Conservation (phyloP, 2,888 invertebrate species). For the Cordilura impudica region DNA sequence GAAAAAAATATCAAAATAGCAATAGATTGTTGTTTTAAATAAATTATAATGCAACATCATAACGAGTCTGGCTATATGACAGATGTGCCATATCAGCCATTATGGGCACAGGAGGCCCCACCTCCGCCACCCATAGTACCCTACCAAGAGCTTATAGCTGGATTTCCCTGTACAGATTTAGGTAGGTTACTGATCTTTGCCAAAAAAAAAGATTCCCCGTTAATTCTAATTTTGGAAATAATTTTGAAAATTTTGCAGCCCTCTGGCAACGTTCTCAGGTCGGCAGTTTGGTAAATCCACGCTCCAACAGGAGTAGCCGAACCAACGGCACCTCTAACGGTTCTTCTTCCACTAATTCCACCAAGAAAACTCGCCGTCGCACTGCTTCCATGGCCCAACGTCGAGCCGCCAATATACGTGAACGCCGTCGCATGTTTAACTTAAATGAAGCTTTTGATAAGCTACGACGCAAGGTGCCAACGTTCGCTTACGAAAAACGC, state of each 20-base stretch:
- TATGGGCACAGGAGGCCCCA: constrained; percentile 79
- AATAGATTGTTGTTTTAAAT: not conserved
- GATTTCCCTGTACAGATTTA: constrained; percentile 84
- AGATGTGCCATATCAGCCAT: constrained; percentile 77
- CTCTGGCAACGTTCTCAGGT: constrained; percentile 81
- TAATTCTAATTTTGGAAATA: not conserved
- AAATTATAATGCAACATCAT: constrained; percentile 73
- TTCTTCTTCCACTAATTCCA: constrained; percentile 71
- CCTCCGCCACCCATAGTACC: constrained; percentile 81
- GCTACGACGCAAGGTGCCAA: constrained; percentile 93
- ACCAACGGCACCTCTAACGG: constrained; percentile 36
- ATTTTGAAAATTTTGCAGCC: constrained; percentile 65
- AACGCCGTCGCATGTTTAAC: constrained; percentile 96
- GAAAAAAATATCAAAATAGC: not conserved
- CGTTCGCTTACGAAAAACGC: constrained; percentile 97
- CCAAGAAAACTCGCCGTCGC: constrained; percentile 90
- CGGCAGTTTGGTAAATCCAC: constrained; percentile 78
- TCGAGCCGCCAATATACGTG: constrained; percentile 94
- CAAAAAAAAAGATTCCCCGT: no score
- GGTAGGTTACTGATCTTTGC: constrained; percentile 73
- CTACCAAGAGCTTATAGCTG: constrained; percentile 85
- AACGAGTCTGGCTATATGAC: constrained; percentile 76
- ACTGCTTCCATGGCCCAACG: constrained; percentile 94
- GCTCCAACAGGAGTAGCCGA: constrained; percentile 62
- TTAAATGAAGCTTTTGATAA: constrained; percentile 97